A percentile compares a stretch with the other conserved stretches of the same genome.
phyloP scores from a whole-genome alignment of 2,113 vertebrate genomes.

The Eira barbara region DNA sequence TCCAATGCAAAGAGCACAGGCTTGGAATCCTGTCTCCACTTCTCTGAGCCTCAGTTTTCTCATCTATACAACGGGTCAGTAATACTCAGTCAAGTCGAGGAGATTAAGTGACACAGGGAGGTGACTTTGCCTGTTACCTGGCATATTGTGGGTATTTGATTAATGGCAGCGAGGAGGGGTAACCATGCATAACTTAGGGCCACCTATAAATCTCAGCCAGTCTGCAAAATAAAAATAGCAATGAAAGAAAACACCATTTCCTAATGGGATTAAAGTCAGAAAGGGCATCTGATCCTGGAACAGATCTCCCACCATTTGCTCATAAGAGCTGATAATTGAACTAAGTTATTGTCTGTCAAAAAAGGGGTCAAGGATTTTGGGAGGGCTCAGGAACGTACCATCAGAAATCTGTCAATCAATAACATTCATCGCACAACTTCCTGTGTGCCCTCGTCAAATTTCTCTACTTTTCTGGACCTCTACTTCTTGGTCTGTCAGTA shows the following conservation, averaged over 20 bases:
- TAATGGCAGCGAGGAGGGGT: neutral
- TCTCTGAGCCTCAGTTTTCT: neutral
- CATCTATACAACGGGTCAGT: neutral
- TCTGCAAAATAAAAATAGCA: neutral
- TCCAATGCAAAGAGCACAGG: neutral
- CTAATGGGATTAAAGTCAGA: neutral
- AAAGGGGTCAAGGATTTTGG: neutral
- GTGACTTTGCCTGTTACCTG: neutral
- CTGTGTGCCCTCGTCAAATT: neutral
- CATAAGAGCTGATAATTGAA: neutral
- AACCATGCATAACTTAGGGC: neutral
- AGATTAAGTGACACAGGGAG: neutral
- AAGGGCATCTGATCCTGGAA: neutral
- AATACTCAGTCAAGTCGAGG: neutral
- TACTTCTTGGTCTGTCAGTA: neutral
- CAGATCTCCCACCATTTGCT: neutral
- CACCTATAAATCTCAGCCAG: neutral
- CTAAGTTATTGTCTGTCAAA: neutral
- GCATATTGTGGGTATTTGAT: neutral
- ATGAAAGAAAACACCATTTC: neutral
- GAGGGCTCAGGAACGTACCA: neutral
- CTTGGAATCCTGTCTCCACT: neutral
- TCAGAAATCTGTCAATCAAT: neutral
- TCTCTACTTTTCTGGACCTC: neutral
- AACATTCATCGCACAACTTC: neutral